These are phyloP conservation scores for Thermophis baileyi DNA, from an alignment of 2,113 vertebrate species.

Conservation along the genomic window DNA sequence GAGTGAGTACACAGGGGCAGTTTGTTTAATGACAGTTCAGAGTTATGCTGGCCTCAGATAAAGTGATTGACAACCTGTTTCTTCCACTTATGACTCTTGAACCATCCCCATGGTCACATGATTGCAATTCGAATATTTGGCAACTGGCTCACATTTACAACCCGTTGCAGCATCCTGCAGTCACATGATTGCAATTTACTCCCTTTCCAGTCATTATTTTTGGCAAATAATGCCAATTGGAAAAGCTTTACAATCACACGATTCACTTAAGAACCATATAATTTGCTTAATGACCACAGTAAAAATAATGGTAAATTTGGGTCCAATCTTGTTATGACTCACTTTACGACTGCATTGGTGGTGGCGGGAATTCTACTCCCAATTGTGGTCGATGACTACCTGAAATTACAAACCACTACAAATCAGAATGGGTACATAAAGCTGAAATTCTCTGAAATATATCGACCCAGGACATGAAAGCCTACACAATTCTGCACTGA, in stretches of 20 bases:
- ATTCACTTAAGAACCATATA: neutral
- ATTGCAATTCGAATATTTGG: neutral
- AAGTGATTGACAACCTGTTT: neutral
- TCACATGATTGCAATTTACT: neutral
- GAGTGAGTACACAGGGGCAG: neutral
- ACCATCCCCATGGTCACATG: neutral
- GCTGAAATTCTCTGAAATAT: neutral
- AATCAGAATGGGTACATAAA: neutral
- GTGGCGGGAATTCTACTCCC: neutral
- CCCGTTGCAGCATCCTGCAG: neutral
- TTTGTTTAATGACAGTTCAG: neutral
- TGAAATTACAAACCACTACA: neutral
- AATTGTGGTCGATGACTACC: neutral
- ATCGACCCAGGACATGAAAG: neutral
- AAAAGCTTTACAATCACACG: neutral
- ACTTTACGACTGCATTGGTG: neutral
- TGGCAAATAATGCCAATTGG: neutral
- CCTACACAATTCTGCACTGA: neutral
- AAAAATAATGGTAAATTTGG: neutral
- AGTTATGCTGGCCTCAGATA: neutral
- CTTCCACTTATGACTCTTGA: neutral
- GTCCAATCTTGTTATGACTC: neutral
- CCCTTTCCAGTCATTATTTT: neutral
- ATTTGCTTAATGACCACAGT: neutral
- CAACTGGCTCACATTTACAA: neutral